Conservation (phyloP, 2,113 vertebrate genomes). For the Gavia stellata region DNA sequence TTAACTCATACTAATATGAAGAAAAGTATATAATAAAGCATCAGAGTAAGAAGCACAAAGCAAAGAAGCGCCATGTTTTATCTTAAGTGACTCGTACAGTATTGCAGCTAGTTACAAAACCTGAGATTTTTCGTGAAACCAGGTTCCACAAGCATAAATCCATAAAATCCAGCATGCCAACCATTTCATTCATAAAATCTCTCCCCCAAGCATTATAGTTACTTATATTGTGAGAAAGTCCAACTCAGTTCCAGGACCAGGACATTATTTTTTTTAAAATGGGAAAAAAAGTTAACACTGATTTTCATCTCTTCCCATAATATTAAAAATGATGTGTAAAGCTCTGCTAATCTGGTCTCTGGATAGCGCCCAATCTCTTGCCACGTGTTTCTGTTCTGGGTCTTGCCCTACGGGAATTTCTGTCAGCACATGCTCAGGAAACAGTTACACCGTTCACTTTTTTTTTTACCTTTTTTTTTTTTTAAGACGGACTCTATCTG, state of each 20-base stretch:
- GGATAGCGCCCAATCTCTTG: conserved; percentile 70
- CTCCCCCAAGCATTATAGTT: neutral
- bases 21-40: neutral
- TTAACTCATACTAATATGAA: neutral
- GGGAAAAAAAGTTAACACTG: neutral
- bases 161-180: neutral
- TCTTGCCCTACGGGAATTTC: conserved; percentile 77
- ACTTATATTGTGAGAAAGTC: conserved; percentile 30
- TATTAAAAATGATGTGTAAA: conserved; percentile 71
- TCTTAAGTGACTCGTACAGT: neutral
- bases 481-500: conserved; percentile 75
- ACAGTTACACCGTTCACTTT: conserved; percentile 87
- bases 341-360: conserved; percentile 75
- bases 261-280: neutral
- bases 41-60: neutral
- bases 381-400: conserved; percentile 84
- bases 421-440: conserved; percentile 92
- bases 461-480: conserved; percentile 68
- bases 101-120: neutral
- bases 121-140: neutral
- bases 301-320: conserved; percentile 64
- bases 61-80: neutral
- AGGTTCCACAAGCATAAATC: too few species aligned
- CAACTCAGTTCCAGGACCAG: conserved; percentile 40
- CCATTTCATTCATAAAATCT: conserved; percentile 48